A percentile compares a stretch with the other conserved stretches of the same genome.
These are phyloP conservation scores for Aphodius sticticus DNA, from an alignment of 2,888 invertebrate genomes.

Conservation along the genomic window DNA sequence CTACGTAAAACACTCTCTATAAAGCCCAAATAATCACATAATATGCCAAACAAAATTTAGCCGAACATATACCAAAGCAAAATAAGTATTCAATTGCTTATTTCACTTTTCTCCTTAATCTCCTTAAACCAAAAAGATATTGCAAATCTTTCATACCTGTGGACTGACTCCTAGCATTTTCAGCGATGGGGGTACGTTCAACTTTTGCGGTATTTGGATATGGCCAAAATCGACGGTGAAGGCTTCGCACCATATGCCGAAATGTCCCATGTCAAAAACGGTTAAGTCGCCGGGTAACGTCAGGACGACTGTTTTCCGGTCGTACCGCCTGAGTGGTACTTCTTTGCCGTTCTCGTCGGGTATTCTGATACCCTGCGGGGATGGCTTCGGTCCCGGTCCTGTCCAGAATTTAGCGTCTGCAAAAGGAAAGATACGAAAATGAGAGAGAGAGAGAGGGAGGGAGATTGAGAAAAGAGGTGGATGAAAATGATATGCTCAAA, in stretches of 20 bases:
- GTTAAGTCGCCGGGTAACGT: slow-evolving; percentile 90
- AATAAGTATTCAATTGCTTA: background rate
- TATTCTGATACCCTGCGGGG: slow-evolving; percentile 83
- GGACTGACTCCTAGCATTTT: slow-evolving; percentile 94
- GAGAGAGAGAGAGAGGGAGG: background rate
- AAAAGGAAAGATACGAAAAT: slow-evolving; percentile 42
- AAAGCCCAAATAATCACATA: background rate
- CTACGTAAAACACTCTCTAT: background rate
- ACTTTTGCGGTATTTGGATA: slow-evolving; percentile 74
- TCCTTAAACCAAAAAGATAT: background rate
- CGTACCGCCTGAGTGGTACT: slow-evolving; percentile 79
- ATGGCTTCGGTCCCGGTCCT: slow-evolving; percentile 81
- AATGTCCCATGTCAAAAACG: slow-evolving; percentile 91
- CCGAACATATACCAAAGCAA: background rate
- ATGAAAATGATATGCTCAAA: slow-evolving; percentile 4
- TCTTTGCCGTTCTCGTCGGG: slow-evolving; percentile 93
- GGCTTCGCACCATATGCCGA: slow-evolving; percentile 93
- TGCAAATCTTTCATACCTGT: slow-evolving; percentile 72
- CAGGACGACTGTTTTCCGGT: slow-evolving; percentile 87
- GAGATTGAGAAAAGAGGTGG: background rate
- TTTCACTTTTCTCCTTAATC: background rate
- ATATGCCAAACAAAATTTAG: background rate
- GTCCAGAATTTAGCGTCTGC: slow-evolving; percentile 95
- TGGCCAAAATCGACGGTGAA: slow-evolving; percentile 94
- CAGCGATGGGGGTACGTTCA: slow-evolving; percentile 89